Base-by-base conservation (phyloP, 1,140 invertebrate genomes). In the Macrotrachela quadricornifera region DNA sequence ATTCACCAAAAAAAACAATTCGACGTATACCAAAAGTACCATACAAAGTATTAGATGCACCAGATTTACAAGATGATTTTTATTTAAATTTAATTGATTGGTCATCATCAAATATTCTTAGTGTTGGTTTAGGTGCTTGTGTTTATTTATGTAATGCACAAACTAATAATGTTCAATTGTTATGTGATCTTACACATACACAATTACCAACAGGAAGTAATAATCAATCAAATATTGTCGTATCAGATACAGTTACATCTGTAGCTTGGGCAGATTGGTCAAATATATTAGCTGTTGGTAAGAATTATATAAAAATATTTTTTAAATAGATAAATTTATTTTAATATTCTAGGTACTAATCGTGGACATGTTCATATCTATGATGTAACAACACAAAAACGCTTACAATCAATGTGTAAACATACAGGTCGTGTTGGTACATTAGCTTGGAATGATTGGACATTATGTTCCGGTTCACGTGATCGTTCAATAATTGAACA, bases 101-200 rank as follows among this genome's bases (percentile, higher is more conserved):
- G 92, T 87, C 84, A 58, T 67, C 72, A n/a, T 17, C 21, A 21
- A 95, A 96, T 69, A 77, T 88, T 57, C 71, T 97, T 38, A 88
- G 86, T 16, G 88, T 95, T 21, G 86, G 86, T 16, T 70, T 97
- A 44, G 80, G 79, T 21, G 74, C 75, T 42, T 77, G 79, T 57
- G 79, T 96, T 38, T 97, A 92, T 66, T 66, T 96, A 36, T 97
- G 92, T 91, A 88, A 95, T 74, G 88, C 87, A 12, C 79, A 75
- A 15, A 80, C 78, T 10, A 88, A 88, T 10, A 80, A 80, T 47
- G 95, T 94, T 61, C 77, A 81, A 77, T 63, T 71, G 56, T 71
- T 96, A 10, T 70, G n/a, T n/a, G n/a, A n/a, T n/a, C n/a, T n/a
- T n/a, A n/a, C n/a, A n/a, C n/a, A n/a, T n/a, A n/a, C n/a, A n/a